These are phyloP conservation scores for Creontiades dilutus DNA, from an alignment of 2,888 invertebrate genomes.

Conservation along the genomic window DNA sequence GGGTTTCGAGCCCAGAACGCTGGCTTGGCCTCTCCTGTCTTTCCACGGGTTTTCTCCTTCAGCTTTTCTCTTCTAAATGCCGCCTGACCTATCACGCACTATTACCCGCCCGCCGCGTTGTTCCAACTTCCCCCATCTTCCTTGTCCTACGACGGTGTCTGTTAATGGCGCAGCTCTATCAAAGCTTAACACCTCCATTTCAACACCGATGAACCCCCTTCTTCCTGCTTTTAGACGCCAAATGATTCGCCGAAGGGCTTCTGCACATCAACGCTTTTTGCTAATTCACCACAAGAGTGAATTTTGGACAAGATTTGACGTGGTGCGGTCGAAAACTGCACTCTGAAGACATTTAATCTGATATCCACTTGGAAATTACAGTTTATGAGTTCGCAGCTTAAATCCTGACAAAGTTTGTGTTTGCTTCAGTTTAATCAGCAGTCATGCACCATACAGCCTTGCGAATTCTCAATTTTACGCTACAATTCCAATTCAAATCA, in stretches of 20 bases:
- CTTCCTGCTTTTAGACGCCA: slow-evolving; percentile 4
- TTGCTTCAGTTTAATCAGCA: no score
- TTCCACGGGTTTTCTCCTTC: slow-evolving; percentile 48
- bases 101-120: slow-evolving; percentile 34
- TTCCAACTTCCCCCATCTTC: neutral
- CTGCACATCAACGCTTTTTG: neutral
- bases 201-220: neutral
- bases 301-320: no score
- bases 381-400: no score
- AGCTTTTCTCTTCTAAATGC: slow-evolving; percentile 42
- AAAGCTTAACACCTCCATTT: slow-evolving; percentile 60
- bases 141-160: neutral
- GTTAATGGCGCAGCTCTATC: slow-evolving; percentile 60
- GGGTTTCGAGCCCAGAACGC: neutral
- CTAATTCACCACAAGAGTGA: no score
- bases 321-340: no score
- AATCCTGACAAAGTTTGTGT: no score
- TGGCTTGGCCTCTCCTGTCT: slow-evolving; percentile 20
- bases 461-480: no score
- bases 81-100: slow-evolving; percentile 66
- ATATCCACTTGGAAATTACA: no score
- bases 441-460: no score
- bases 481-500: no score
- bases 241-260: neutral
- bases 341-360: no score